These are phyloP conservation scores for Antennarius maculatus DNA, from an alignment of 2,797 vertebrate genomes.

Conservation along the genomic window DNA sequence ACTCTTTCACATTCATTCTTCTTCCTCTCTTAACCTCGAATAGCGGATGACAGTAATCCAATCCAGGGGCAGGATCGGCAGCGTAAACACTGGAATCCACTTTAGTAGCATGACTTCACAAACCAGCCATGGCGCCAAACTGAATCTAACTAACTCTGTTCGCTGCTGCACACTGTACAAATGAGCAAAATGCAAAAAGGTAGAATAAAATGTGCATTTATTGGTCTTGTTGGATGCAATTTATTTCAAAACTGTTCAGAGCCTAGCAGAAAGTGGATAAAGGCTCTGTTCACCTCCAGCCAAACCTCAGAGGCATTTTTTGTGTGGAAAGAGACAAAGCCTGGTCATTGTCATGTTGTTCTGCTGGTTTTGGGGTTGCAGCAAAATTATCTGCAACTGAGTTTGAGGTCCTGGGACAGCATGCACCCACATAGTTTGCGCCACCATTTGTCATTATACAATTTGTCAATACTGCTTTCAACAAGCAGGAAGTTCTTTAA, in stretches of 20 bases:
- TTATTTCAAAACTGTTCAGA: constrained; percentile 52
- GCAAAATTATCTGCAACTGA: constrained; percentile 78
- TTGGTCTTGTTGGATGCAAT: constrained; percentile 37
- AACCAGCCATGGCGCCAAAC: constrained; percentile 25
- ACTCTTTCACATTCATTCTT: constrained; percentile 78
- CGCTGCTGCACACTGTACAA: constrained; percentile 27
- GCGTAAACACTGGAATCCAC: constrained; percentile 51
- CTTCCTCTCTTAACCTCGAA: constrained; percentile 76
- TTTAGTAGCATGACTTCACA: constrained; percentile 38
- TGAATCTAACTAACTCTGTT: constrained; percentile 10
- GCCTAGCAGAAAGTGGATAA: constrained; percentile 56
- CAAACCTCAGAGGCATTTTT: constrained; percentile 71
- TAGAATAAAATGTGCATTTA: constrained; percentile 34
- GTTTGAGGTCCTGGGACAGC: constrained; percentile 73
- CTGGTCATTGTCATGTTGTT: constrained; percentile 78
- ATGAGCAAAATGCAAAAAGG: constrained; percentile 28
- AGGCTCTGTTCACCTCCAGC: constrained; percentile 53
- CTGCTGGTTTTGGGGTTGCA: constrained; percentile 75
- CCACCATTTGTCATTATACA: constrained; percentile 81
- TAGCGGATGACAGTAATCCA: constrained; percentile 82
- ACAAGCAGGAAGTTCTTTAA: constrained; percentile 80
- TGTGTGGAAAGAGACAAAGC: constrained; percentile 69
- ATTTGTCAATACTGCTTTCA: constrained; percentile 79
- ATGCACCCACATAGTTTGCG: constrained; percentile 67
- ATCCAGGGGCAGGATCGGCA: constrained; percentile 73